Conservation (phyloP, 2,113 vertebrate species). For the Toxotes chatareus region DNA sequence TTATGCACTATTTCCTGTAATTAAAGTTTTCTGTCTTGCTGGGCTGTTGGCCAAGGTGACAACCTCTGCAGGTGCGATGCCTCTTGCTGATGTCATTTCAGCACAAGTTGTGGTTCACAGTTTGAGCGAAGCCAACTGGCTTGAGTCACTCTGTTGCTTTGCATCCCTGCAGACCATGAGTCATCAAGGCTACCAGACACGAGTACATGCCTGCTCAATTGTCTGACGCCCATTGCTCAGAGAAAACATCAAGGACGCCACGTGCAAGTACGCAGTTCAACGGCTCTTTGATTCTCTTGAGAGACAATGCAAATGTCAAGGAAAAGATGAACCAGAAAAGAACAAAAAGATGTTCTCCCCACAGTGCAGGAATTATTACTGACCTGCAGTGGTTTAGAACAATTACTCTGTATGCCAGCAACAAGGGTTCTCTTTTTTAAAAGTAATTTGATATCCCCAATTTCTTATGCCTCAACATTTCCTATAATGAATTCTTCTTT, state of each 20-base stretch:
- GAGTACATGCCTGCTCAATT: conserved; percentile 37
- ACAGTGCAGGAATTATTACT: background rate
- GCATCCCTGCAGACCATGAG: conserved; percentile 66
- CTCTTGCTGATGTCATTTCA: conserved; percentile 40
- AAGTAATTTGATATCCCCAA: background rate
- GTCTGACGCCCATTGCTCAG: conserved; percentile 29
- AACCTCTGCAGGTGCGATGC: conserved; percentile 43
- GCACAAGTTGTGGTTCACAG: conserved; percentile 19
- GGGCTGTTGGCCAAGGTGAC: conserved; percentile 17
- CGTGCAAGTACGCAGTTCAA: background rate
- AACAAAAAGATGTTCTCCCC: background rate
- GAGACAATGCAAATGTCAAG: conserved; percentile 15
- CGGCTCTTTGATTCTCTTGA: conserved; percentile 15
- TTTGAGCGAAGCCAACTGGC: conserved; percentile 42
- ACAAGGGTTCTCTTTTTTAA: background rate
- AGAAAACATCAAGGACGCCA: conserved; percentile 45
- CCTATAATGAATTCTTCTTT: background rate
- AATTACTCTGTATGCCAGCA: background rate
- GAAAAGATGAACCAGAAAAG: background rate
- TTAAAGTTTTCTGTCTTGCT: conserved; percentile 16
- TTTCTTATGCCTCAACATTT: background rate
- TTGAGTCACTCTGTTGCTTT: conserved; percentile 57
- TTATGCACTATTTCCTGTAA: conserved; percentile 18
- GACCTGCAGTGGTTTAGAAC: conserved; percentile 16
- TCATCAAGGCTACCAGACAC: conserved; percentile 62